A percentile compares a stretch with the other conserved stretches of the same genome.
phyloP scores from a whole-genome alignment of 1,140 invertebrate genomes.

The Plectrocnemia conspersa region DNA sequence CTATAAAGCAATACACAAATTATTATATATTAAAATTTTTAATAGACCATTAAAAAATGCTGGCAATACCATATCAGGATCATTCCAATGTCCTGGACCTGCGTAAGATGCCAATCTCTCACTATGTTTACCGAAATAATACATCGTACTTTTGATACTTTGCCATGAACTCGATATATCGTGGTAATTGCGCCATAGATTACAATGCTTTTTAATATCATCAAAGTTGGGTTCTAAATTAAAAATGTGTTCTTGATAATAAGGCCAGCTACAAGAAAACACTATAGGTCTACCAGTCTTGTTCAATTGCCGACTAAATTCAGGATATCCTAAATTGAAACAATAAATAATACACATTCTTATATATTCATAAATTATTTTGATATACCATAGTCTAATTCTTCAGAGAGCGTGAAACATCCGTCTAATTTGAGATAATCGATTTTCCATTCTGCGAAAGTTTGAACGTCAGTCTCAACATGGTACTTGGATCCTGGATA shows the following conservation, averaged over 20 bases:
- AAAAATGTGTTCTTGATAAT: slow-evolving; percentile 53
- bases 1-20: slow-evolving; percentile 43
- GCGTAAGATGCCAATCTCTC: slow-evolving; percentile 62
- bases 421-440: slow-evolving; percentile 83
- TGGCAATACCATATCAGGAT: slow-evolving; percentile 79
- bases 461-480: slow-evolving; percentile 65
- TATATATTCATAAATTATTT: neutral
- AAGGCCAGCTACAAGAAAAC: slow-evolving; percentile 80
- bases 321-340: slow-evolving; percentile 56
- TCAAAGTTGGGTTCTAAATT: slow-evolving; percentile 61
- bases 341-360: neutral
- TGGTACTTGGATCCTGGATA: slow-evolving; percentile 73
- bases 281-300: slow-evolving; percentile 70
- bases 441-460: slow-evolving; percentile 77
- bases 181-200: slow-evolving; percentile 85
- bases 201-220: slow-evolving; percentile 41
- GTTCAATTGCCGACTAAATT: slow-evolving; percentile 64
- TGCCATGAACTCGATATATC: slow-evolving; percentile 77
- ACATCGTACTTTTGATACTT: slow-evolving; percentile 65
- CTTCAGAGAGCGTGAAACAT: slow-evolving; percentile 61
- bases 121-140: slow-evolving; percentile 70
- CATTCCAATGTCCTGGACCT: slow-evolving; percentile 87
- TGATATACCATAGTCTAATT: slow-evolving; percentile 39
- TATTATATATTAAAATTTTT: neutral
- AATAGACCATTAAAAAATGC: neutral